Evolutionary conservation across 2,797 vertebrate species (phyloP).

Genomic region (Galago senegalensis): DNA sequence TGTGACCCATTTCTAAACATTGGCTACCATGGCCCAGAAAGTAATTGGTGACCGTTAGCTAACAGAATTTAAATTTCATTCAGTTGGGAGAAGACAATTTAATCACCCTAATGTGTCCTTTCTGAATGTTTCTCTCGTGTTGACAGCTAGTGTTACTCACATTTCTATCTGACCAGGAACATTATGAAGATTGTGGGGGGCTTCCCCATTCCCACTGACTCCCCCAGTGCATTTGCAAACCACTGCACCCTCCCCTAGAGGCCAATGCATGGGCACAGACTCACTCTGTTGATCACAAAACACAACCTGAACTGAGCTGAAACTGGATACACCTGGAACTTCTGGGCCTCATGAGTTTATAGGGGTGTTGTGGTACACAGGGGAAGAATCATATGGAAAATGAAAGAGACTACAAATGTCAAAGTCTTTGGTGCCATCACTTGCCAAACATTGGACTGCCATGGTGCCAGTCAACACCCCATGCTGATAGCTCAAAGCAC

Average conservation of each 20-base stretch:
- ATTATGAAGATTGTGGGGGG: neutral
- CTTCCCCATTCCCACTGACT: neutral
- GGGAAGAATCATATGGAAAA: neutral
- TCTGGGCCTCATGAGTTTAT: neutral
- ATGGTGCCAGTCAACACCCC: neutral
- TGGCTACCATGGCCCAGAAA: neutral
- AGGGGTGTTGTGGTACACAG: neutral
- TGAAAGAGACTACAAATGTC: neutral
- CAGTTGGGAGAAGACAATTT: conserved; percentile 26
- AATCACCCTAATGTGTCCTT: neutral
- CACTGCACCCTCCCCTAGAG: neutral
- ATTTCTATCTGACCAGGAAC: neutral
- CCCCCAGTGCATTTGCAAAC: neutral
- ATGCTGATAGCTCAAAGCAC: neutral
- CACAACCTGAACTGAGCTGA: neutral
- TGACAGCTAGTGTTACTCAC: neutral
- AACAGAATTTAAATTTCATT: conserved; percentile 47
- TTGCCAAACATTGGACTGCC: neutral
- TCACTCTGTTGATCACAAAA: neutral
- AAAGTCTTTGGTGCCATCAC: neutral
- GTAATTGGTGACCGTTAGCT: neutral
- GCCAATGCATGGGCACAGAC: neutral
- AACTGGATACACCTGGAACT: neutral
- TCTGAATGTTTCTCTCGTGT: neutral
- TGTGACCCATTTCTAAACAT: neutral